phyloP scores from a whole-genome alignment of 2,113 vertebrate species.

The Glaucidium brasilianum region DNA sequence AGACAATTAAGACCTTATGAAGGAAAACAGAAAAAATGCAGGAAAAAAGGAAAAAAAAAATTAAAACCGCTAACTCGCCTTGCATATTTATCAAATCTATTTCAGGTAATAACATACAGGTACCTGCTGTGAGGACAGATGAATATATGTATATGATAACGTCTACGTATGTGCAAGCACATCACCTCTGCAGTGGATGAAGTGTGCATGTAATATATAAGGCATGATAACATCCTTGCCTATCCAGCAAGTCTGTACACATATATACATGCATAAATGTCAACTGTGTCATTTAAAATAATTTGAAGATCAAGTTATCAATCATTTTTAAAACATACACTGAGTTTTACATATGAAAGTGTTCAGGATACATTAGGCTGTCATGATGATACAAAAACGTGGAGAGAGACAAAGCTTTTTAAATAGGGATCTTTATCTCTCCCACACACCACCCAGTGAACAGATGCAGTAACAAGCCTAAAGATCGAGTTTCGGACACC shows the following conservation, averaged over 20 bases:
- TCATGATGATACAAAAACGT: neutral
- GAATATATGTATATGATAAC: neutral
- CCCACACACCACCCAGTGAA: neutral
- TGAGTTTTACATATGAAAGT: slow-evolving; percentile 20
- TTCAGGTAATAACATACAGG: neutral
- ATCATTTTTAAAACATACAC: slow-evolving; percentile 22
- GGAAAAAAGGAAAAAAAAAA: neutral
- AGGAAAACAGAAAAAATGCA: neutral
- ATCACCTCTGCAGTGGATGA: neutral
- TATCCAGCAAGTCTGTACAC: neutral
- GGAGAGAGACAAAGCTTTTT: slow-evolving; percentile 31
- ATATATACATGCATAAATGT: slow-evolving; percentile 17
- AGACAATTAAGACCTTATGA: neutral
- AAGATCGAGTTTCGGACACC: neutral
- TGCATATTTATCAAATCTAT: neutral
- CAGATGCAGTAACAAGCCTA: neutral
- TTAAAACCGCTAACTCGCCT: neutral
- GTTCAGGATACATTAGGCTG: slow-evolving; percentile 24
- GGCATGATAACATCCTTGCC: neutral
- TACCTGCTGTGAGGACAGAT: neutral
- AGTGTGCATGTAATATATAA: neutral
- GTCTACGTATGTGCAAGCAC: neutral
- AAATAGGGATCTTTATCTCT: slow-evolving; percentile 7
- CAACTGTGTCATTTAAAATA: slow-evolving; percentile 44
- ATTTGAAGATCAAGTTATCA: slow-evolving; percentile 45